Conservation (phyloP, 2,113 vertebrate species). For the Ictalurus punctatus region DNA sequence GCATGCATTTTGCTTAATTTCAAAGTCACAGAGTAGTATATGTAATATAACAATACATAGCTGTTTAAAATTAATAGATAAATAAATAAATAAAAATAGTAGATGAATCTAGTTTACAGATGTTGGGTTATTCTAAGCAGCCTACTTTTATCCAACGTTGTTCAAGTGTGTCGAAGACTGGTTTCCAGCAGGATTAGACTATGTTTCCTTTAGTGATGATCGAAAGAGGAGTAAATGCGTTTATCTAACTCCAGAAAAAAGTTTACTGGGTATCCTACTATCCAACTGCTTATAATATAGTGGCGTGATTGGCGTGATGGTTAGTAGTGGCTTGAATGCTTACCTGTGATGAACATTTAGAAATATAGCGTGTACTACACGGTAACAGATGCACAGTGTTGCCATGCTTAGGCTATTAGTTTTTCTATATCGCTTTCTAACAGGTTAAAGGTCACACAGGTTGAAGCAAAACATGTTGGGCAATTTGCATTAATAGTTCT, state of each 20-base stretch:
- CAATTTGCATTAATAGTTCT: background rate
- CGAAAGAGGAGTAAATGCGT: background rate
- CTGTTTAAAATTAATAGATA: too few relatives aligned
- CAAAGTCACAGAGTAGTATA: background rate
- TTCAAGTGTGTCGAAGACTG: background rate
- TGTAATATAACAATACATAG: background rate
- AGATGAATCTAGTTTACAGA: background rate
- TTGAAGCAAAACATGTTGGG: background rate
- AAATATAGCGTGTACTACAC: background rate
- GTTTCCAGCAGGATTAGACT: background rate
- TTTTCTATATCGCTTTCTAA: background rate
- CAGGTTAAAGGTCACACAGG: background rate
- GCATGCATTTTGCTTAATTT: background rate
- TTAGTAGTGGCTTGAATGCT: background rate
- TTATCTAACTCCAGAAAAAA: background rate
- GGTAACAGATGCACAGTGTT: background rate
- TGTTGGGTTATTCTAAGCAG: background rate
- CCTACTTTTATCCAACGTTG: background rate
- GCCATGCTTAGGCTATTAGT: too few relatives aligned
- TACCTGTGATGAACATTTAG: background rate
- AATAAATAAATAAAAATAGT: background rate
- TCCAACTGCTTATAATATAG: background rate
- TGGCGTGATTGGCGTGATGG: background rate
- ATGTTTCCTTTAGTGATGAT: background rate
- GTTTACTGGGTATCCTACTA: background rate